phyloP scores from a whole-genome alignment of 53 echinoderm and acorn worm genomes.

The Holothuria scabra region DNA sequence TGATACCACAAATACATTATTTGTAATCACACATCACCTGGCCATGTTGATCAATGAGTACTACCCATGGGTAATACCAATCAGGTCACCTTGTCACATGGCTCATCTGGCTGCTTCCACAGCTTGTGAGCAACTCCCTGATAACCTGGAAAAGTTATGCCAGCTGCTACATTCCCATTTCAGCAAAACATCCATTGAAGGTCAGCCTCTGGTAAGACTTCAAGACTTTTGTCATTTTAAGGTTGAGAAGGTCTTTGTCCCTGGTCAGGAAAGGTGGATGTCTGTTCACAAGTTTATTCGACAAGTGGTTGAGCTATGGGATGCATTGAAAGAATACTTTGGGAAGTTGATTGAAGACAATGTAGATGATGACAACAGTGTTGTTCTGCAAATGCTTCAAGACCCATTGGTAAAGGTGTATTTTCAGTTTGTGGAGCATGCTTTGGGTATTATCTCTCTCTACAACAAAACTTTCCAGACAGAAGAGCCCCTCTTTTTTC shows the following conservation, averaged over 20 bases:
- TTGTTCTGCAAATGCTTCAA: background rate
- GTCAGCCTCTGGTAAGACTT: background rate
- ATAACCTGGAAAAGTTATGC: conserved; percentile 15
- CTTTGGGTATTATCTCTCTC: background rate
- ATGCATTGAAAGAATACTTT: conserved; percentile 12
- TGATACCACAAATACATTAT: conserved; percentile 22
- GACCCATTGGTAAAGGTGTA: background rate
- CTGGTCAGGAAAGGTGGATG: conserved; percentile 4
- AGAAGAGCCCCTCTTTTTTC: conserved; percentile 38
- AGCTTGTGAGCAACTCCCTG: conserved; percentile 21
- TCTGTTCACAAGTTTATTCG: conserved; percentile 24
- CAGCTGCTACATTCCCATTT: conserved; percentile 10
- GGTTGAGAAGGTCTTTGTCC: conserved; percentile 1
- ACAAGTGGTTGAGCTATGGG: conserved; percentile 17
- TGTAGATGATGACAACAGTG: background rate
- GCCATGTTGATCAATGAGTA: conserved; percentile 28
- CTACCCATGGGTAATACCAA: conserved; percentile 45
- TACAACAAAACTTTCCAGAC: conserved; percentile 45
- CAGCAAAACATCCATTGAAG: background rate
- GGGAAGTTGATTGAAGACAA: background rate
- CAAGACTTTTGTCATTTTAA: conserved; percentile 18
- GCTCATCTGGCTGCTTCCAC: conserved; percentile 16
- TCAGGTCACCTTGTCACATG: conserved; percentile 45
- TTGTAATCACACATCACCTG: conserved; percentile 21
- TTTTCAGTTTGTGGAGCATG: conserved; percentile 36